These are phyloP conservation scores for Rafetus swinhoei DNA, from an alignment of 2,113 vertebrate species.

Conservation along the genomic window DNA sequence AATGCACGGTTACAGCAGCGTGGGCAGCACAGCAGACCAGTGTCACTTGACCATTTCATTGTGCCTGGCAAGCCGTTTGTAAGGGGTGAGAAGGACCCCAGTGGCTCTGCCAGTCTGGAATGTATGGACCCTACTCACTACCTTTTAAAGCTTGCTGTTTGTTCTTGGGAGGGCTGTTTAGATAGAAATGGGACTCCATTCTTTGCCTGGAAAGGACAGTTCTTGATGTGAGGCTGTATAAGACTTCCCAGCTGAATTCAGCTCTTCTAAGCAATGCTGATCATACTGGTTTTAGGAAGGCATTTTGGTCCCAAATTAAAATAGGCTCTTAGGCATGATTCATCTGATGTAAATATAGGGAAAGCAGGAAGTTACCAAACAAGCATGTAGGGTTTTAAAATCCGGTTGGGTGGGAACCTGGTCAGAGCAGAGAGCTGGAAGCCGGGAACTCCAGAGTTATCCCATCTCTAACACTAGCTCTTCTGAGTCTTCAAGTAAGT, in stretches of 20 bases:
- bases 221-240: not conserved
- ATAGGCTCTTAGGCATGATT: not conserved
- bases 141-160: fast-evolving
- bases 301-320: not conserved
- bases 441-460: not conserved
- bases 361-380: not conserved
- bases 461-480: no score
- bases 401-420: not conserved
- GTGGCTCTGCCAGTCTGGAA: fast-evolving
- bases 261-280: not conserved
- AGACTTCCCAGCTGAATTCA: not conserved
- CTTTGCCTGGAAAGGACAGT: not conserved
- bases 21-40: not conserved
- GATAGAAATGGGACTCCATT: not conserved
- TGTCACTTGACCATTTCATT: fast-evolving
- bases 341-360: not conserved
- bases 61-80: fast-evolving
- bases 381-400: not conserved
- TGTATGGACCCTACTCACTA: fast-evolving
- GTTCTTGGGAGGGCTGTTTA: not conserved
- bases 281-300: not conserved
- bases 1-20: fast-evolving
- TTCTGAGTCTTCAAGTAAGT: no score
- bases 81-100: not conserved
- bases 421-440: not conserved